A percentile compares a stretch with the other conserved stretches of the same genome.
Evolutionary conservation across 2,113 vertebrate species (phyloP).

Genomic region (Mystacornis crossleyi): DNA sequence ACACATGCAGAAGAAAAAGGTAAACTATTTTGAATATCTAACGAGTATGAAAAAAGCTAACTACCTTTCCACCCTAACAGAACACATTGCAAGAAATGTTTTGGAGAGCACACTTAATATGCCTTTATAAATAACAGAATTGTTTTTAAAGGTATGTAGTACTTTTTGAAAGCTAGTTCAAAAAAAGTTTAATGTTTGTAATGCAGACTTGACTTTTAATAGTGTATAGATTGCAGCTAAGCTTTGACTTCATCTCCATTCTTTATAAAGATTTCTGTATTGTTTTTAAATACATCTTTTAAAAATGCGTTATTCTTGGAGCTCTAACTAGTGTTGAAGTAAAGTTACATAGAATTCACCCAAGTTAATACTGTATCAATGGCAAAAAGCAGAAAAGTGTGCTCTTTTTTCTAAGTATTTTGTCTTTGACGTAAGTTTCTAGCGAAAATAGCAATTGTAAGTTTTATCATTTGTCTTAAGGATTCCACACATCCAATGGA

Average conservation of each 20-base stretch:
- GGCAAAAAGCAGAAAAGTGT: slow-evolving; percentile 6
- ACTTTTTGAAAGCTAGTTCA: slow-evolving; percentile 34
- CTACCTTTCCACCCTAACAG: slow-evolving; percentile 57
- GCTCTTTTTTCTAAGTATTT: slow-evolving; percentile 21
- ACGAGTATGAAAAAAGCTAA: slow-evolving; percentile 47
- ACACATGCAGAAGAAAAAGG: slow-evolving; percentile 99
- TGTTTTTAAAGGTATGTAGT: slow-evolving; percentile 64
- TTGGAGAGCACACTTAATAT: slow-evolving; percentile 57
- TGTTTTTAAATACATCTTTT: not conserved
- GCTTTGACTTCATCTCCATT: not conserved
- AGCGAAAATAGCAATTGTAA: not conserved
- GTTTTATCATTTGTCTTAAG: slow-evolving; percentile 73
- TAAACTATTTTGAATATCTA: slow-evolving; percentile 72
- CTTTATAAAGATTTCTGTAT: not conserved
- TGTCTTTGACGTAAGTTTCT: not conserved
- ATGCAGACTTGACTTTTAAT: not conserved
- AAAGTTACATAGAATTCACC: not conserved
- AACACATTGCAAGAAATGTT: slow-evolving; percentile 62
- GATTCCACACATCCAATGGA: slow-evolving; percentile 91
- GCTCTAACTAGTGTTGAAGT: not conserved
- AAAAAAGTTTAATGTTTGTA: not conserved
- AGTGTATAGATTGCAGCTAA: not conserved
- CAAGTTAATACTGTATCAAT: not conserved
- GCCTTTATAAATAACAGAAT: slow-evolving; percentile 64
- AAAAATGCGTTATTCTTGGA: not conserved